Base-by-base conservation (phyloP, 2,888 invertebrate species). In the Drosophila incognita region DNA sequence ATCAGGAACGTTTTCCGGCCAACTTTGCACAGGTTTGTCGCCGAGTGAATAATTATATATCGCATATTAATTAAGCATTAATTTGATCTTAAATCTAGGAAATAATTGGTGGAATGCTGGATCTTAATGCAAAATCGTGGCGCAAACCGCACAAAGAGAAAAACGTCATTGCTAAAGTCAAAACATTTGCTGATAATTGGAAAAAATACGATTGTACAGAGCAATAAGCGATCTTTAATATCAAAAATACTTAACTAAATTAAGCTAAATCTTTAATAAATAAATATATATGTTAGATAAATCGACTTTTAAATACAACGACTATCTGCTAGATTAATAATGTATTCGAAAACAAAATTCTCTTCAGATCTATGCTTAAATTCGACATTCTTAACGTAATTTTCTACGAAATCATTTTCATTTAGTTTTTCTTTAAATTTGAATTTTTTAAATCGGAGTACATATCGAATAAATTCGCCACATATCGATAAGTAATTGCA, bases 31-130 rank as follows among this genome's bases (percentile, higher is more conserved):
- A 97, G 94, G 97, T 97, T 93, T 92, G 89, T 33, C 24, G 24
- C 4, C 21, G 24, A 46, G 15, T 46, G 4, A 24, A 15, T 24
- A 4, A 24, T 15, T 24, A 24, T 8, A 15, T 24, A 46, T 8
- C 2, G 7, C 24, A 24, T 15, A 46, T 46, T 15, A 13, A 46
- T 46, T 15, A 15, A 24, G 8, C 4, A 15, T 46, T 24, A 15
- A 15, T 46, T 46, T 15, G 7, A 15, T 15, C 13, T 53, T 52
- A 18, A 52, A 66, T 68, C 59, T 46, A 96, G 95, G 98, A 99
- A 95, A 96, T 99, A 21, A 96, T 99, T 90, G 99, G 97, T 27
- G 99, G 99, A 1, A 97, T 99, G 95, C 93, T 99, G 81, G 98
- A 99, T 92, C 94, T 98, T 69, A 97, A 98, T 90, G 96, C 97